Conservation (phyloP, 37 sponge, comb jelly and placozoan genomes). For the Haliclona indistincta region DNA sequence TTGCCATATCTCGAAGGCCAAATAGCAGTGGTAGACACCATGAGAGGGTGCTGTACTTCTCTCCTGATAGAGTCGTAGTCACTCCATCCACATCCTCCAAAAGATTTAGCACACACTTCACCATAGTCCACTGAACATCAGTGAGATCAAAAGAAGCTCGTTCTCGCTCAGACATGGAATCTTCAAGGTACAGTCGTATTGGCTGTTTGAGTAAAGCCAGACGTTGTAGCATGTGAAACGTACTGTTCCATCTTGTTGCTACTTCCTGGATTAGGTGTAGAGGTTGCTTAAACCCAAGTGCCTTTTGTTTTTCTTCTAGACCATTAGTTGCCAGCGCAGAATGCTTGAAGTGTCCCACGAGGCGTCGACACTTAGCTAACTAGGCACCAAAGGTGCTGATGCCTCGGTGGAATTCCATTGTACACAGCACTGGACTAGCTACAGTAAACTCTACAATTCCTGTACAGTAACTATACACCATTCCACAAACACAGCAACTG, state of each 20-base stretch:
- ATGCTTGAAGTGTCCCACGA: no score
- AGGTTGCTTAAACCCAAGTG: background rate
- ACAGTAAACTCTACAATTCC: no score
- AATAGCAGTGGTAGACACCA: conserved; percentile 4
- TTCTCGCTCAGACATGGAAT: conserved; percentile 3
- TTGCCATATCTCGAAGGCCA: conserved; percentile 8
- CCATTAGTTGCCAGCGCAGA: no score
- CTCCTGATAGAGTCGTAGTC: conserved; percentile 1
- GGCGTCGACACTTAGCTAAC: no score
- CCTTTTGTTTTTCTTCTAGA: no score
- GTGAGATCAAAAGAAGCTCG: background rate
- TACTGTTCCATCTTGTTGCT: conserved; percentile 5
- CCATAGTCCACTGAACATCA: conserved; percentile 5
- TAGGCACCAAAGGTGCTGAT: no score
- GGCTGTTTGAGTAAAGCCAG: conserved; percentile 1
- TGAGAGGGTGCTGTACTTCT: background rate
- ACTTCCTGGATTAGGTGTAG: background rate
- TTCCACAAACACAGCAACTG: no score
- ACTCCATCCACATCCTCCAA: conserved; percentile 9
- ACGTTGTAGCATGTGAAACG: conserved; percentile 1
- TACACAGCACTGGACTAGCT: no score
- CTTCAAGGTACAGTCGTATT: conserved; percentile 11
- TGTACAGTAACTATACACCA: no score
- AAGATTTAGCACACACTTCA: conserved; percentile 2
- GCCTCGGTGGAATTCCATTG: no score